Evolutionary conservation across 2,888 invertebrate genomes (phyloP).

Genomic region (Agrochola litura): DNA sequence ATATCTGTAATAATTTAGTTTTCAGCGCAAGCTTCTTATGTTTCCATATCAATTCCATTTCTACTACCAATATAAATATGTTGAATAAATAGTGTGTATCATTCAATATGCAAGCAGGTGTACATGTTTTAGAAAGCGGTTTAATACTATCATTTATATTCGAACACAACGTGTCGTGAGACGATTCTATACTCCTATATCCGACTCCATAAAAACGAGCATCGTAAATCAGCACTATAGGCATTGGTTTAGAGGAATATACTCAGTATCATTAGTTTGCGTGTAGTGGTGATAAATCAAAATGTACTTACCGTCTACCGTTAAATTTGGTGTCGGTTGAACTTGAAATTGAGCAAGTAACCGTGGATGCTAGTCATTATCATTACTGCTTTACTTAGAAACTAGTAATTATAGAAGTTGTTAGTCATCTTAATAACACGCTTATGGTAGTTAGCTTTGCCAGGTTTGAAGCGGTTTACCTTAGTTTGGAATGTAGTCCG

Average conservation of each 20-base stretch:
- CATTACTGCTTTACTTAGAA: slow-evolving; percentile 14
- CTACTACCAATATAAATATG: slow-evolving; percentile 22
- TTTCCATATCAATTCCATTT: slow-evolving; percentile 11
- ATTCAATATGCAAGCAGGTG: slow-evolving; percentile 56
- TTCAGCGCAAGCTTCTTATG: not conserved
- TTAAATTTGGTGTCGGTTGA: slow-evolving; percentile 38
- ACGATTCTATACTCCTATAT: slow-evolving; percentile 46
- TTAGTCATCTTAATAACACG: slow-evolving; percentile 3
- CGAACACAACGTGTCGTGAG: slow-evolving; percentile 69
- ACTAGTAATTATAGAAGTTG: slow-evolving; percentile 1
- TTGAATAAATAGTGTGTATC: slow-evolving; percentile 21
- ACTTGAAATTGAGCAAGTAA: slow-evolving; percentile 28
- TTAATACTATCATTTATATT: slow-evolving; percentile 77
- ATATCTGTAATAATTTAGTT: not conserved
- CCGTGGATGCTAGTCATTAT: slow-evolving; percentile 16
- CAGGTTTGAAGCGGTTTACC: not conserved
- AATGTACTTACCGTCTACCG: slow-evolving; percentile 48
- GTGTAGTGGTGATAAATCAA: slow-evolving; percentile 60
- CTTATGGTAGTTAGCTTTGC: not conserved
- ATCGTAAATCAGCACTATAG: slow-evolving; percentile 69
- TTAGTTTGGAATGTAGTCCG: not conserved
- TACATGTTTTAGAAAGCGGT: slow-evolving; percentile 75
- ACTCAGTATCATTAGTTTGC: slow-evolving; percentile 58
- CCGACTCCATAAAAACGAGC: slow-evolving; percentile 63
- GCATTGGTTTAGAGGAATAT: slow-evolving; percentile 51